phyloP scores from a whole-genome alignment of 2,797 vertebrate genomes.

The Thamnophis elegans region DNA sequence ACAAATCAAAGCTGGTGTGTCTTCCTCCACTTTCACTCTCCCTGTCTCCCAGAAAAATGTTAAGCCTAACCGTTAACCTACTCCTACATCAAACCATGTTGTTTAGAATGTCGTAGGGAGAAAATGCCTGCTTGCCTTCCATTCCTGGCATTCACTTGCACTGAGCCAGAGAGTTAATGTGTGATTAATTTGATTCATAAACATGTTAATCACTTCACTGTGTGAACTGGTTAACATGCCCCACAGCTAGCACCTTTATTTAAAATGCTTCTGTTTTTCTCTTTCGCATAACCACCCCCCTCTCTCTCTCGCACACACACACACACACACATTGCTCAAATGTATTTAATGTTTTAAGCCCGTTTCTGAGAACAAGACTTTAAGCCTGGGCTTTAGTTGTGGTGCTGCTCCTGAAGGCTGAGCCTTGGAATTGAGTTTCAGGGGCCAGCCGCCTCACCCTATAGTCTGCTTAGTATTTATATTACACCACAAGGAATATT shows the following conservation, averaged over 20 bases:
- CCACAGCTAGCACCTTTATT: conserved; percentile 67
- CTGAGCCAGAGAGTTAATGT: conserved; percentile 72
- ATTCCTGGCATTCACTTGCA: conserved; percentile 73
- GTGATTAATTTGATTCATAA: conserved; percentile 85
- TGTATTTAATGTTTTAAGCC: conserved; percentile 71
- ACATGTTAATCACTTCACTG: conserved; percentile 82
- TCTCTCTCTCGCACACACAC: not conserved
- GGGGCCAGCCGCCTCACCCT: not conserved
- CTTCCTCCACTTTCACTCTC: conserved; percentile 39
- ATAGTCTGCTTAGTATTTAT: not conserved
- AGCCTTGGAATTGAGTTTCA: not conserved
- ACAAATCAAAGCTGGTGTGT: not conserved
- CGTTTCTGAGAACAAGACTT: not conserved
- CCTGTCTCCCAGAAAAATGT: conserved; percentile 11
- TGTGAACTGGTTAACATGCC: conserved; percentile 77
- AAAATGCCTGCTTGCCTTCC: conserved; percentile 52
- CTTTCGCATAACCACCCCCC: conserved; percentile 57
- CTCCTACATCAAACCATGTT: conserved; percentile 55
- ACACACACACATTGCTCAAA: conserved; percentile 54
- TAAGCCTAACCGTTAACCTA: conserved; percentile 10
- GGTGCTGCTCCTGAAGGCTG: not conserved
- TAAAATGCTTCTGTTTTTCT: conserved; percentile 39
- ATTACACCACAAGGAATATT: not conserved
- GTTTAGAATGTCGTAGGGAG: not conserved
- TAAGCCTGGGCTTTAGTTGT: not conserved